Evolutionary conservation across 2,797 vertebrate species (phyloP).

Genomic region (Micromesistius poutassou): DNA sequence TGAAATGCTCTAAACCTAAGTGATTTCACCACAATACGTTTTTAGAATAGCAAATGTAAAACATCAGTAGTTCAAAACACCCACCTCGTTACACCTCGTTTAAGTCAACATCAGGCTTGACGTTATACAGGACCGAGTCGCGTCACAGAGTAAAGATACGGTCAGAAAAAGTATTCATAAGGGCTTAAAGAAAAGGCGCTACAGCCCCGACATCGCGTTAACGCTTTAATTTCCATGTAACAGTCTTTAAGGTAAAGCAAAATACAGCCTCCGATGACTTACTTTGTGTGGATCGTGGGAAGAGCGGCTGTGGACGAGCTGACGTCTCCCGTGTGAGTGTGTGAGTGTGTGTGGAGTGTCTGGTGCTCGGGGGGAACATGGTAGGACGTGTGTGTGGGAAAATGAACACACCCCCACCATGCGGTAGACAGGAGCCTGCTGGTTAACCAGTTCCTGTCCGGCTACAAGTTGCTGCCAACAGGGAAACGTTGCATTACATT

Average conservation of each 20-base stretch:
- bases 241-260: background rate
- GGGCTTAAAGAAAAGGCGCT: background rate
- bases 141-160: background rate
- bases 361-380: constrained; percentile 5
- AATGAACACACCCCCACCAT: constrained; percentile 35
- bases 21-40: too few species aligned
- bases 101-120: too few species aligned
- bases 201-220: background rate
- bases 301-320: background rate
- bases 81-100: too few species aligned
- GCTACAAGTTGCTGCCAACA: background rate
- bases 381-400: background rate
- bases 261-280: background rate
- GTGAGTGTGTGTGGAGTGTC: background rate
- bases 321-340: constrained; percentile 5
- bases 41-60: background rate
- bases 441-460: constrained; percentile 38
- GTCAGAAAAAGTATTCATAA: background rate
- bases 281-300: background rate
- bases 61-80: background rate
- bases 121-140: background rate
- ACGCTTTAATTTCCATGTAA: too few species aligned
- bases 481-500: background rate
- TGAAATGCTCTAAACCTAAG: too few species aligned
- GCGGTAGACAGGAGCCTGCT: constrained; percentile 9